Percentiles rank a stretch among this genome's conserved stretches.
Evolutionary conservation across 2,113 vertebrate species (phyloP).

Genomic region (Hemibagrus wyckioides): DNA sequence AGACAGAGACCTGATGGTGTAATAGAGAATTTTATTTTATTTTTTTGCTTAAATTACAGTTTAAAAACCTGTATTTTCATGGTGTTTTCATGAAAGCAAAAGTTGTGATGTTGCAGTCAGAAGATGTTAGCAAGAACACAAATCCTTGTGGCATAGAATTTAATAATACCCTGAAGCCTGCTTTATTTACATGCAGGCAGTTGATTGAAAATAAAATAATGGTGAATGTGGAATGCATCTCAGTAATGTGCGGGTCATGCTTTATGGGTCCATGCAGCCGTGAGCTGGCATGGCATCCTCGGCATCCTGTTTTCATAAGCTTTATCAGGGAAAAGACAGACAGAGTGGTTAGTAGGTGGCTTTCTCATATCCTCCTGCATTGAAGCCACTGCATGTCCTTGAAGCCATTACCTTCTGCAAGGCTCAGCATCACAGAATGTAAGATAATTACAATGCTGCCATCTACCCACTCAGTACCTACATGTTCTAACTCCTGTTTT

Average conservation of each 20-base stretch:
- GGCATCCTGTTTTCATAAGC: not conserved
- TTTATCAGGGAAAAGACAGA: not conserved
- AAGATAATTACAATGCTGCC: conserved; percentile 21
- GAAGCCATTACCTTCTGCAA: not conserved
- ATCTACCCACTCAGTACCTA: conserved; percentile 22
- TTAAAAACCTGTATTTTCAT: not conserved
- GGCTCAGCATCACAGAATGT: not conserved
- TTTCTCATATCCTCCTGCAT: conserved; percentile 16
- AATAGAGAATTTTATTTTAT: not conserved
- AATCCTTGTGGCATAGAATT: not conserved
- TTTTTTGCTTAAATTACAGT: not conserved
- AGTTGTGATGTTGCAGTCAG: not conserved
- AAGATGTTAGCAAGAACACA: not conserved
- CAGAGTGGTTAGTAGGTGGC: conserved; percentile 14
- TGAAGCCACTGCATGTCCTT: not conserved
- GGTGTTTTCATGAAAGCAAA: not conserved
- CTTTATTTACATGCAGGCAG: not conserved
- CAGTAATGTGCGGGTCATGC: not conserved
- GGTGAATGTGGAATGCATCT: not conserved
- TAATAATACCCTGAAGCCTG: not conserved
- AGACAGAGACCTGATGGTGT: not conserved
- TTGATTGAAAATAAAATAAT: not conserved
- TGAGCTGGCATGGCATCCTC: not conserved
- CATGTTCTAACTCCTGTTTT: not conserved
- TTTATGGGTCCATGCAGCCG: not conserved